These are phyloP conservation scores for Lysandra coridon DNA, from an alignment of 2,888 invertebrate genomes.

Conservation along the genomic window DNA sequence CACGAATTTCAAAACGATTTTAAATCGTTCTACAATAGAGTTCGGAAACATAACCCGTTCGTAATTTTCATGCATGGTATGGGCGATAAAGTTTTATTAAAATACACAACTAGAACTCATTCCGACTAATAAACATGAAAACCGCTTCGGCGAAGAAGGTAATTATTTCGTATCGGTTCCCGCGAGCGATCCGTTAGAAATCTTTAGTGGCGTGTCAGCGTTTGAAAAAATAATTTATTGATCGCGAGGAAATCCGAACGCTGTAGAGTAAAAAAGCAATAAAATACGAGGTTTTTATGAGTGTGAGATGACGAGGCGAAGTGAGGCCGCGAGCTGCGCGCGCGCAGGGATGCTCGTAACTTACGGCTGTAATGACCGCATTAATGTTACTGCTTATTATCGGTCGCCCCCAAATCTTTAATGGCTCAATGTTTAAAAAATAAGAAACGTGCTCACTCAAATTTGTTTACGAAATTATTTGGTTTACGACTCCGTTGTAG, in stretches of 20 bases:
- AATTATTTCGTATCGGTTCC: slow-evolving; percentile 74
- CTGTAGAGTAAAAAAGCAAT: slow-evolving; percentile 78
- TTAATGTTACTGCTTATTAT: slow-evolving; percentile 45
- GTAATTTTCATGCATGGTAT: slow-evolving; percentile 37
- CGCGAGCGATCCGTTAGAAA: slow-evolving; percentile 79
- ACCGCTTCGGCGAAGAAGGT: slow-evolving; percentile 73
- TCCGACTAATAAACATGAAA: slow-evolving; percentile 76
- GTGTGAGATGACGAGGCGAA: slow-evolving; percentile 72
- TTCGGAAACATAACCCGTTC: slow-evolving; percentile 34
- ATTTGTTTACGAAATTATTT: slow-evolving; percentile 3
- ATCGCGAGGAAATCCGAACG: slow-evolving; percentile 77
- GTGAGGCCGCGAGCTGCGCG: slow-evolving; percentile 47
- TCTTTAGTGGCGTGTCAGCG: slow-evolving; percentile 79
- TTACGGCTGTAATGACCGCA: slow-evolving; percentile 25
- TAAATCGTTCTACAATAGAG: slow-evolving; percentile 32
- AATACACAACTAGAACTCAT: slow-evolving; percentile 60
- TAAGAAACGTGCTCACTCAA: slow-evolving; percentile 30
- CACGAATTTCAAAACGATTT: background rate
- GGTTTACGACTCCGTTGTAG: background rate
- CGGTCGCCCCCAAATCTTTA: slow-evolving; percentile 21
- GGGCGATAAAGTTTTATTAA: slow-evolving; percentile 48
- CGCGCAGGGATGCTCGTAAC: slow-evolving; percentile 48
- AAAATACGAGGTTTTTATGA: slow-evolving; percentile 78
- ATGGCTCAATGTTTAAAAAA: slow-evolving; percentile 19
- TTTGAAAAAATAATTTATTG: slow-evolving; percentile 79